Evolutionary conservation across 1,140 invertebrate species (phyloP).

Genomic region (Amphibalanus amphitrite): DNA sequence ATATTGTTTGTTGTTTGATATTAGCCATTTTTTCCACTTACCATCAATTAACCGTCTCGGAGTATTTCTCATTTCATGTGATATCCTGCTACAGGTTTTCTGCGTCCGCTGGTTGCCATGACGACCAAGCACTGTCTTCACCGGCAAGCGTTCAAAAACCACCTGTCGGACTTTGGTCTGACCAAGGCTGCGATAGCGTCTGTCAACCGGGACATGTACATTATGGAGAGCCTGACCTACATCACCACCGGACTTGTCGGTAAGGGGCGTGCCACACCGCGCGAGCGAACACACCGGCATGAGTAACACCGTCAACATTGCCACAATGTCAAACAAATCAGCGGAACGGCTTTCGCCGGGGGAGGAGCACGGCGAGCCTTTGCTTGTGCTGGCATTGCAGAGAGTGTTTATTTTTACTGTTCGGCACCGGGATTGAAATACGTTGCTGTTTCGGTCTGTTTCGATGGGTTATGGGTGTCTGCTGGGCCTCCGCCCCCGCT

Average conservation of each 20-base stretch:
- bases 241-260: conserved; percentile 43
- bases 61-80: too few relatives aligned
- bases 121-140: conserved; percentile 77
- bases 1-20: too few relatives aligned
- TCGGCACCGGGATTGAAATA: too few relatives aligned
- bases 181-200: conserved; percentile 87
- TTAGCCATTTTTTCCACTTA: too few relatives aligned
- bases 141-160: conserved; percentile 75
- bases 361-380: too few relatives aligned
- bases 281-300: too few relatives aligned
- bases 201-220: conserved; percentile 84
- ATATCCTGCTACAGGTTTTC: conserved; percentile 24
- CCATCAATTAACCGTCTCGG: too few relatives aligned
- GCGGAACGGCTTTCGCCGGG: too few relatives aligned
- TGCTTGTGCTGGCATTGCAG: too few relatives aligned
- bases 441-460: background rate
- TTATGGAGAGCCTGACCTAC: conserved; percentile 89
- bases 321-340: too few relatives aligned
- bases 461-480: background rate
- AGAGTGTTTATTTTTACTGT: too few relatives aligned
- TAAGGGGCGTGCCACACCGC: conserved; percentile 5
- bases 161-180: conserved; percentile 65
- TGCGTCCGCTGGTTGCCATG: conserved; percentile 70
- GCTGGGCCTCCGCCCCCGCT: background rate
- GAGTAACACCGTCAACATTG: too few relatives aligned